These are phyloP conservation scores for Ptychadena robeensis DNA, from an alignment of 2,797 vertebrate species.

Conservation along the genomic window DNA sequence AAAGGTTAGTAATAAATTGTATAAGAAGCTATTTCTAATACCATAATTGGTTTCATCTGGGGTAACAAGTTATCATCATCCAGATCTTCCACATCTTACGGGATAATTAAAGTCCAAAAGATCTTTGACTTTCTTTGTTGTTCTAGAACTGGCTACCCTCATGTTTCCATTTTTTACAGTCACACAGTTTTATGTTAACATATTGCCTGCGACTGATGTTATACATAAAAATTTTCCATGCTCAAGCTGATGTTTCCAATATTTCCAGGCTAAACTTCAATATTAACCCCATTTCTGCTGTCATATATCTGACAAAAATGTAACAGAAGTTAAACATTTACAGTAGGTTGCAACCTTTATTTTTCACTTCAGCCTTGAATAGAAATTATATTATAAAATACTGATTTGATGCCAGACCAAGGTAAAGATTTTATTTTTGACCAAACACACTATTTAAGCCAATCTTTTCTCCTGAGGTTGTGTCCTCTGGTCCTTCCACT, in stretches of 20 bases:
- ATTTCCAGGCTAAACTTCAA: neutral
- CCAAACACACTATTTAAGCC: neutral
- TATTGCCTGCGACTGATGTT: conserved; percentile 37
- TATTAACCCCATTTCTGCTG: neutral
- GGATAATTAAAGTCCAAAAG: conserved; percentile 59
- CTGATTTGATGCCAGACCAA: neutral
- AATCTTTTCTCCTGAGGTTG: no score
- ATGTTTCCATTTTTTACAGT: conserved; percentile 46
- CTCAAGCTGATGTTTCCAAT: conserved; percentile 19
- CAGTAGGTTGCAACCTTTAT: neutral
- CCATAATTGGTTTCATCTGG: conserved; percentile 59
- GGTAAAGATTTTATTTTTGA: neutral
- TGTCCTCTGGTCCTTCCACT: no score
- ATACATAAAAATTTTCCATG: conserved; percentile 28
- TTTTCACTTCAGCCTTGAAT: neutral
- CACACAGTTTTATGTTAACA: conserved; percentile 44
- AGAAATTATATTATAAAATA: neutral
- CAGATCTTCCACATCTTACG: conserved; percentile 53
- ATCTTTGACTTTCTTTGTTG: conserved; percentile 53
- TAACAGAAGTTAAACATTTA: neutral
- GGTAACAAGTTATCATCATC: conserved; percentile 54
- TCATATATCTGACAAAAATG: neutral
- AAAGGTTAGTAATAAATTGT: conserved; percentile 61
- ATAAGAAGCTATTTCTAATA: conserved; percentile 59
- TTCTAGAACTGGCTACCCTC: conserved; percentile 35